Evolutionary conservation across 1,140 invertebrate genomes (phyloP).

Genomic region (Parasteatoda tepidariorum): DNA sequence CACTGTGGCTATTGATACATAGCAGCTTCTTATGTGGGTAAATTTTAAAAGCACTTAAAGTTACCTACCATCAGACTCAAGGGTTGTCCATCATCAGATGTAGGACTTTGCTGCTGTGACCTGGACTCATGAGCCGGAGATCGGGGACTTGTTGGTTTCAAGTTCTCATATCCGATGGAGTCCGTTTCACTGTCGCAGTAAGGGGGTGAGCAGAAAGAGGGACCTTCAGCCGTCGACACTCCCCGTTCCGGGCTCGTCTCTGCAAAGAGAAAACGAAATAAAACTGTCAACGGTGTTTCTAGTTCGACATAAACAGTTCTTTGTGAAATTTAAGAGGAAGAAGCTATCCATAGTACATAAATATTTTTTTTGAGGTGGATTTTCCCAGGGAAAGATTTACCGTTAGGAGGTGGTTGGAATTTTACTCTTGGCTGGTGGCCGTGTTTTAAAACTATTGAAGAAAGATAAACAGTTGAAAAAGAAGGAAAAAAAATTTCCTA

Average conservation of each 20-base stretch:
- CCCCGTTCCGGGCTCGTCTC: conserved; percentile 62
- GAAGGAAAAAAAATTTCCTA: too few species aligned
- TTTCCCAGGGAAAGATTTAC: neutral
- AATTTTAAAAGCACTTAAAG: too few species aligned
- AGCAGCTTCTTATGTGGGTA: too few species aligned
- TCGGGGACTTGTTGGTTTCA: conserved; percentile 49
- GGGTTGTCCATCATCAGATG: neutral
- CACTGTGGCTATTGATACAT: too few species aligned
- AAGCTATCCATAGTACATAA: neutral
- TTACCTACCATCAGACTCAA: conserved; percentile 4
- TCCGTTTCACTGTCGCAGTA: conserved; percentile 18
- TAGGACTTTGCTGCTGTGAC: neutral
- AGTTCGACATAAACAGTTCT: neutral
- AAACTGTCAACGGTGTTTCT: neutral
- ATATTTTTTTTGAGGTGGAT: neutral
- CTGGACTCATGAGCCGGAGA: conserved; percentile 51
- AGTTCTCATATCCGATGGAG: conserved; percentile 15
- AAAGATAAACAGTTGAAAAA: neutral
- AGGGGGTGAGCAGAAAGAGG: neutral
- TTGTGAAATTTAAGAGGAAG: neutral
- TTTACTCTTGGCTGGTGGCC: neutral
- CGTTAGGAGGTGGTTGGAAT: neutral
- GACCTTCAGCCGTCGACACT: conserved; percentile 61
- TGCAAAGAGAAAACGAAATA: conserved; percentile 33
- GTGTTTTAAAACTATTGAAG: neutral